Conservation (phyloP, 2,113 vertebrate species). For the Scalopus aquaticus region DNA sequence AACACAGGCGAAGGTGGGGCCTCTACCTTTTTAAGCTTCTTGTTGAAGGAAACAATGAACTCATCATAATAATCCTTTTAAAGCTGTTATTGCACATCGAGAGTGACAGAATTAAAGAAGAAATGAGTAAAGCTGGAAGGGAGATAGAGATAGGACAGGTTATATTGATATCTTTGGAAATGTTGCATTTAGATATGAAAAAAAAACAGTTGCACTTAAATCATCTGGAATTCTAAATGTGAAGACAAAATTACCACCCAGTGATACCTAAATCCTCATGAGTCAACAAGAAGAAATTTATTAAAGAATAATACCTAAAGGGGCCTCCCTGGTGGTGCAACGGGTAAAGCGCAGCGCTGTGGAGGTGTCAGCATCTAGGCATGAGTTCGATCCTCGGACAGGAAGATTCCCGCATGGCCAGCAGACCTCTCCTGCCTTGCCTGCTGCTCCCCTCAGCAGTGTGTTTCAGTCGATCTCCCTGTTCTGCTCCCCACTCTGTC, state of each 20-base stretch:
- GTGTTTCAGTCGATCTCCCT: too few relatives aligned
- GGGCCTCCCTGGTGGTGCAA: too few relatives aligned
- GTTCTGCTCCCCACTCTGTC: too few relatives aligned
- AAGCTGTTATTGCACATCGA: neutral
- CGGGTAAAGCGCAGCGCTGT: too few relatives aligned
- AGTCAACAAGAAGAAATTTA: neutral
- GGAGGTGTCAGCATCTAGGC: too few relatives aligned
- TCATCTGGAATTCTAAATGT: neutral
- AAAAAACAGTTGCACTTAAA: neutral
- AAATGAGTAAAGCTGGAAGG: conserved; percentile 21
- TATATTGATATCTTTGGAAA: conserved; percentile 9
- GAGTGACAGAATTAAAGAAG: neutral
- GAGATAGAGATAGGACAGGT: neutral
- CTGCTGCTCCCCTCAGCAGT: too few relatives aligned
- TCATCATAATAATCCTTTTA: conserved; percentile 42
- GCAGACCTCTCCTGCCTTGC: too few relatives aligned
- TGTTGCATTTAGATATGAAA: neutral
- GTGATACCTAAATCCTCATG: neutral
- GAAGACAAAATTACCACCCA: neutral
- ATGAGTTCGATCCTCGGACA: too few relatives aligned
- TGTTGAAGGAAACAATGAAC: conserved; percentile 59
- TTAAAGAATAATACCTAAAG: neutral
- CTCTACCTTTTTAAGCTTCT: conserved; percentile 45
- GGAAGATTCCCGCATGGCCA: too few relatives aligned
- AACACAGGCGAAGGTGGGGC: conserved; percentile 27